Evolutionary conservation across 2,888 invertebrate species (phyloP).

Genomic region (Leptopilina myrica): DNA sequence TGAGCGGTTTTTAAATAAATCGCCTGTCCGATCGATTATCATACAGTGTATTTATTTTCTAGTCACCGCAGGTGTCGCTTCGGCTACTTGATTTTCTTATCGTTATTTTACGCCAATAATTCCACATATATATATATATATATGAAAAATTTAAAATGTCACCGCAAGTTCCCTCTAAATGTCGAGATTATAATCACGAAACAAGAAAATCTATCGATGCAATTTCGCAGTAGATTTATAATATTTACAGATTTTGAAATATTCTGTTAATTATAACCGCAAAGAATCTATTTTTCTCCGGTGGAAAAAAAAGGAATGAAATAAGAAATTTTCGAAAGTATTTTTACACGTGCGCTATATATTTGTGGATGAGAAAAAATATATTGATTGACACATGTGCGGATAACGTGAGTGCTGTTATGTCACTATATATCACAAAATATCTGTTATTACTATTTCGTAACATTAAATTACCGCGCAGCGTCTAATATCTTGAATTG

Average conservation of each 20-base stretch:
- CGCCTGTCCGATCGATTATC: conserved; percentile 29
- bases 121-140: not conserved
- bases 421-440: not conserved
- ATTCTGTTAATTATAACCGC: not conserved
- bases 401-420: not conserved
- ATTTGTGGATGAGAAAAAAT: not conserved
- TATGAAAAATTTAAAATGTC: conserved; percentile 10
- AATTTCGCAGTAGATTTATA: not conserved
- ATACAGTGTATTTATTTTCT: conserved; percentile 15
- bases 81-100: conserved; percentile 31
- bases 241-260: not conserved
- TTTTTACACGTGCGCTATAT: not conserved
- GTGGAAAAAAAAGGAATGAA: not conserved
- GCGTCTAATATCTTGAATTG: conserved; percentile 4
- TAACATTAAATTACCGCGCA: not conserved
- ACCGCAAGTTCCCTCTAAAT: conserved; percentile 25
- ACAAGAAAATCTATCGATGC: not conserved
- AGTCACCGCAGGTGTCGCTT: conserved; percentile 9
- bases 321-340: not conserved
- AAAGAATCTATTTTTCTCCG: not conserved
- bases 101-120: conserved; percentile 1
- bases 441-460: conserved; percentile 16
- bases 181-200: conserved; percentile 10
- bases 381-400: conserved; percentile 12
- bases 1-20: conserved; percentile 26